These are phyloP conservation scores for Pinna nobilis DNA, from an alignment of 1,140 invertebrate genomes.

Conservation along the genomic window DNA sequence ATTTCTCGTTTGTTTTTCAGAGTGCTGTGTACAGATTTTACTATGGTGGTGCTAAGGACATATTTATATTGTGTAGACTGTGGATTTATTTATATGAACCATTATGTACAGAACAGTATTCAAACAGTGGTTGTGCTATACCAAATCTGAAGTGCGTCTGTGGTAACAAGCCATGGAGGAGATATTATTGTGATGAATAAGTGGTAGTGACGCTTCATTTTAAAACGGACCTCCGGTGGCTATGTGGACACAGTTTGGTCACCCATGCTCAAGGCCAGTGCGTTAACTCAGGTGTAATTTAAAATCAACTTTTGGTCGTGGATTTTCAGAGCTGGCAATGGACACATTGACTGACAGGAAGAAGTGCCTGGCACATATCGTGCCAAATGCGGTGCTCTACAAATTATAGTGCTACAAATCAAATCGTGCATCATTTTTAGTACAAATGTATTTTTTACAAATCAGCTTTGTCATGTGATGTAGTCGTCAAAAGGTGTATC, in stretches of 20 bases:
- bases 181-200: background rate
- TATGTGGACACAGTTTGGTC: background rate
- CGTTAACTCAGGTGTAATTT: background rate
- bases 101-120: constrained; percentile 1
- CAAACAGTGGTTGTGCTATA: too few species aligned
- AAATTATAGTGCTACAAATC: too few species aligned
- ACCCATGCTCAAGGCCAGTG: background rate
- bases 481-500: too few species aligned
- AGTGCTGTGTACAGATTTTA: background rate
- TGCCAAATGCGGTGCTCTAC: too few species aligned
- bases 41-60: background rate
- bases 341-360: too few species aligned
- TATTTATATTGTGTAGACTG: background rate
- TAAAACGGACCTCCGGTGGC: background rate
- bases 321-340: too few species aligned
- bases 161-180: background rate
- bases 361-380: too few species aligned
- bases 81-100: background rate
- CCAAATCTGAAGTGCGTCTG: background rate
- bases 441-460: too few species aligned
- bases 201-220: background rate
- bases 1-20: background rate
- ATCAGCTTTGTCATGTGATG: too few species aligned
- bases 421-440: too few species aligned
- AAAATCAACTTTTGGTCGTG: too few species aligned